Evolutionary conservation across 1,140 invertebrate species (phyloP).

Genomic region (Antheraea pernyi): DNA sequence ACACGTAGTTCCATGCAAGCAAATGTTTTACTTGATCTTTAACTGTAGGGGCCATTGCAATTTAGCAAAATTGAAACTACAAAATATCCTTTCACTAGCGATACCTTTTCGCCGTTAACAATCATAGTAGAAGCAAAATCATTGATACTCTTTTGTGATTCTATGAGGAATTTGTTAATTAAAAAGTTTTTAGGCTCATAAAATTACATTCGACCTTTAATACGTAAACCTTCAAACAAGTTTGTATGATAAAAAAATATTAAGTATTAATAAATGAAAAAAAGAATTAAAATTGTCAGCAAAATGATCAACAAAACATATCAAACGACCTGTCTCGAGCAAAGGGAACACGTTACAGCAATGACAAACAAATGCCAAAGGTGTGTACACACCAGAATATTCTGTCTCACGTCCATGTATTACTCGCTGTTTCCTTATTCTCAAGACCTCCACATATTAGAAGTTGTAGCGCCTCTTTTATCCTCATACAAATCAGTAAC

Average conservation of each 20-base stretch:
- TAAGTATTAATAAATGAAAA: background rate
- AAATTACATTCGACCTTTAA: background rate
- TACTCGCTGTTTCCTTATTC: background rate
- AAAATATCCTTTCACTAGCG: background rate
- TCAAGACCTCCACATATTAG: too few relatives aligned
- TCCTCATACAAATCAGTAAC: too few relatives aligned
- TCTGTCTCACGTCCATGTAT: too few relatives aligned
- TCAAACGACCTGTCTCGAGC: too few relatives aligned
- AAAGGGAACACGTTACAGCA: background rate
- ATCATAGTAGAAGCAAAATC: background rate
- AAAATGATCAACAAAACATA: background rate
- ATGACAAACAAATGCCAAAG: background rate
- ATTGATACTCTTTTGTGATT: background rate
- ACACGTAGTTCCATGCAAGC: constrained; percentile 36
- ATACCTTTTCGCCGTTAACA: background rate
- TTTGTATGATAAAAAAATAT: background rate
- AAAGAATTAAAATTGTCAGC: background rate
- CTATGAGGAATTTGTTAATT: background rate
- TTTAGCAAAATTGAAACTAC: background rate
- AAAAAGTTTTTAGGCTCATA: background rate
- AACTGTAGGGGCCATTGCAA: constrained; percentile 7
- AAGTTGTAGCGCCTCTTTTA: too few relatives aligned
- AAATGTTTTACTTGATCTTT: constrained; percentile 52
- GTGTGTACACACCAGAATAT: background rate
- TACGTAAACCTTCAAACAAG: background rate